phyloP scores from a whole-genome alignment of 1,140 invertebrate genomes.

The Rhizoglyphus robini region DNA sequence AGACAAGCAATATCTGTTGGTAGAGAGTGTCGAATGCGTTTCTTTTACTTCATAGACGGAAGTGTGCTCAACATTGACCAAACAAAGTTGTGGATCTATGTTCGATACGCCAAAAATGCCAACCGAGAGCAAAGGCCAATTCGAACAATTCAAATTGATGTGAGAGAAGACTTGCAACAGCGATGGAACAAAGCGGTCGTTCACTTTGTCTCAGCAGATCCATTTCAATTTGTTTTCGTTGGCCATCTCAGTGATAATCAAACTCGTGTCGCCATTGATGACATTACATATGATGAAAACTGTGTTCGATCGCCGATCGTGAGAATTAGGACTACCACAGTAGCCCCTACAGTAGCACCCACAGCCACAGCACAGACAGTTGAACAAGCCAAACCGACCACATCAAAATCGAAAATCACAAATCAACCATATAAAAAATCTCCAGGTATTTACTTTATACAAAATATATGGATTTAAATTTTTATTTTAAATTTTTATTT shows the following conservation, averaged over 20 bases:
- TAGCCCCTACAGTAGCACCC: no score
- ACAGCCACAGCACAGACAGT: no score
- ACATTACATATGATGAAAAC: not conserved
- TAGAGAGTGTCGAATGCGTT: not conserved
- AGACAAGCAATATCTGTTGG: no score
- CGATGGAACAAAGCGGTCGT: not conserved
- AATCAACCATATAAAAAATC: no score
- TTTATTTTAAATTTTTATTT: no score
- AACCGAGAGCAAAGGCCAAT: not conserved
- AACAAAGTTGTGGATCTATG: not conserved
- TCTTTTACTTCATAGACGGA: not conserved
- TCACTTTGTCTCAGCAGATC: not conserved
- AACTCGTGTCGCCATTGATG: not conserved
- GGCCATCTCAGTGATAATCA: not conserved
- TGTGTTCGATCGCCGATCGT: no score
- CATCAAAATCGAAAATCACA: no score
- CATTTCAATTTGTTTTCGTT: constrained; percentile 7
- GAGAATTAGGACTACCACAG: no score
- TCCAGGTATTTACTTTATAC: no score
- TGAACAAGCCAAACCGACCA: no score
- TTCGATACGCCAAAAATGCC: not conserved
- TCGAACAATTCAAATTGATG: not conserved
- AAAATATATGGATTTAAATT: no score
- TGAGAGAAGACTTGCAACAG: not conserved
- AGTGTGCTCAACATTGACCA: not conserved